Evolutionary conservation across 2,113 vertebrate genomes (phyloP), one percentile per base, ranked within the genome.

Genomic region (Bos javanicus): DNA sequence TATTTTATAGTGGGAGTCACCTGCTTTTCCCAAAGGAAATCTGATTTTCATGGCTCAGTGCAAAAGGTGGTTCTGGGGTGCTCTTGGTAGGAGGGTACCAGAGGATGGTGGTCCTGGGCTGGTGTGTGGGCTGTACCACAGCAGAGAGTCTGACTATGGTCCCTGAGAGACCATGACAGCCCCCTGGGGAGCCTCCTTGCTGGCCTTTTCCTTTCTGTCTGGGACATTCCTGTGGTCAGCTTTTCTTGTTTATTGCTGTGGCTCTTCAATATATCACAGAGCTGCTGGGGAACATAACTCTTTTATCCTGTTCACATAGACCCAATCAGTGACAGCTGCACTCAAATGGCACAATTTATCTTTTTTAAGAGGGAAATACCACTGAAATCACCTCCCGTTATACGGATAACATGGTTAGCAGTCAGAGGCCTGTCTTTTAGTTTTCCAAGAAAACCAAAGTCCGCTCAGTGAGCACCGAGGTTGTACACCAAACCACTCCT

Each of bases 41-140:
- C 1, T 98, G 92, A 98, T 86, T 21, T 99, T 99, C 85, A 98
- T 96, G 23, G 98, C 98, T 9, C 97, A 87, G 0, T 97, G 19
- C 57, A 94, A 57, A 60, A 98, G 97, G 98, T 99, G 95, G 71
- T 92, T 94, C 48, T 92, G 14, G 13, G 52, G 30, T 11, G 21
- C 16, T 71, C 3, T 14, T 48, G 64, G 52, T 15, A 87, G 46
- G 81, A 60, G 23, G 4, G 33, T 16, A 4, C 8, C 0, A 5
- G 28, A 48, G 60, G 23, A 43, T 17, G 14, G 86, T 7, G n/a
- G 30, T 64, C 62, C 62, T 83, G 39, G 60, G n/a, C 33, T 43
- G 11, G 59, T 14, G 30, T 2, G 0, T 25, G 14, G 33, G 52
- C 25, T 54, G 54, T 46, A 5, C n/a, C 67, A 33, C 39, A 13